phyloP scores from a whole-genome alignment of 2,797 vertebrate genomes.

The Stomatorhinus walkeri region DNA sequence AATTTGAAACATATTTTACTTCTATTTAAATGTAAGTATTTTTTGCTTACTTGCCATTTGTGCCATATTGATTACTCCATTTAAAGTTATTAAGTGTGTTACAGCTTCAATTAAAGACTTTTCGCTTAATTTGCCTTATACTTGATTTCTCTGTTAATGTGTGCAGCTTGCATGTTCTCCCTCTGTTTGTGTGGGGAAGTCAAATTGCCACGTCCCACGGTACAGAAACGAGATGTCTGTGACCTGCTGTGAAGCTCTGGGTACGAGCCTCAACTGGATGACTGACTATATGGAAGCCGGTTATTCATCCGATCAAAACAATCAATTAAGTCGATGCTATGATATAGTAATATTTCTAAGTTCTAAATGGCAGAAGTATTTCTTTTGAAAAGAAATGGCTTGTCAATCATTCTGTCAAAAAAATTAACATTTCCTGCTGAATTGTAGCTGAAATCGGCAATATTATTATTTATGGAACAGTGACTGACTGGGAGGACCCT shows the following conservation, averaged over 20 bases:
- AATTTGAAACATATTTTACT: constrained; percentile 5
- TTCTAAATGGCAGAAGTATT: not conserved
- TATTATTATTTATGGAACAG: not conserved
- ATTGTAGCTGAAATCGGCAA: not conserved
- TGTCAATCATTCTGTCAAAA: not conserved
- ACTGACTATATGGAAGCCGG: not conserved
- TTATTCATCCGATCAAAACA: not conserved
- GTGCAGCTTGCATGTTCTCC: not conserved
- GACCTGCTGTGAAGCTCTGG: not conserved
- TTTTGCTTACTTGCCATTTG: not conserved
- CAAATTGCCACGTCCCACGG: not conserved
- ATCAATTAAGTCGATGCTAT: not conserved
- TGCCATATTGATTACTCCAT: not conserved
- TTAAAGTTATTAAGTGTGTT: constrained; percentile 10
- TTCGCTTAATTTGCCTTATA: not conserved
- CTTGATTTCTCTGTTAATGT: not conserved
- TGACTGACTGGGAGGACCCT: not conserved
- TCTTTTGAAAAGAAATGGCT: not conserved
- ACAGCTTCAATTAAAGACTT: constrained; percentile 1
- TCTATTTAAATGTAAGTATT: constrained; percentile 3
- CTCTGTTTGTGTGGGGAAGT: not conserved
- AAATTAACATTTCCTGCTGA: not conserved
- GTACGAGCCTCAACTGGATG: not conserved
- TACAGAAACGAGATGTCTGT: not conserved
- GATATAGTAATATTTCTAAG: not conserved